phyloP scores from a whole-genome alignment of 1,140 invertebrate species.

The Tetraneura akinire region DNA sequence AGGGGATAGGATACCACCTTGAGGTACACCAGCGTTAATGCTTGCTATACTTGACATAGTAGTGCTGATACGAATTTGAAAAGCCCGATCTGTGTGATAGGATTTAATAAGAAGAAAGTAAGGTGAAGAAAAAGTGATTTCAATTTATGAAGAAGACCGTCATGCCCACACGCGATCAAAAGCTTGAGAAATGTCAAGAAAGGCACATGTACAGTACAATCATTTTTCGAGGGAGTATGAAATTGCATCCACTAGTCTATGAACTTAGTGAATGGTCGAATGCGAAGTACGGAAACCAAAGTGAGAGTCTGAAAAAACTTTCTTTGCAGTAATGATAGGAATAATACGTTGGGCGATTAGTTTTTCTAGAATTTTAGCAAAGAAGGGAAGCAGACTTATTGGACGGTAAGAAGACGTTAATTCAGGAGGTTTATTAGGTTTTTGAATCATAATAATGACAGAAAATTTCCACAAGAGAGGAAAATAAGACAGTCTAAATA shows the following conservation, averaged over 20 bases:
- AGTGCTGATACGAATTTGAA: background rate
- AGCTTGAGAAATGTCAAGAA: background rate
- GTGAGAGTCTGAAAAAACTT: background rate
- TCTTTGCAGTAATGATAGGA: background rate
- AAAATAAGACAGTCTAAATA: background rate
- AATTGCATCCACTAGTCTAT: background rate
- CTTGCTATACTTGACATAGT: background rate
- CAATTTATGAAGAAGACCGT: background rate
- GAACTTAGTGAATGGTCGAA: background rate
- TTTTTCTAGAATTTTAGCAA: background rate
- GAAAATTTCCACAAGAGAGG: background rate
- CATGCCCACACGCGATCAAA: background rate
- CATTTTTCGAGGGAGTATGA: background rate
- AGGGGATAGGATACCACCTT: background rate
- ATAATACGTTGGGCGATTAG: background rate
- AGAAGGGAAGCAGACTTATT: background rate
- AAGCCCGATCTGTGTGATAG: background rate
- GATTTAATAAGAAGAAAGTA: background rate
- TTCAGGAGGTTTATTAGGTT: background rate
- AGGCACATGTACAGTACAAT: no score
- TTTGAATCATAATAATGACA: background rate
- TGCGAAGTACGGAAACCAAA: constrained; percentile 15
- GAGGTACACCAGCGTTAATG: background rate
- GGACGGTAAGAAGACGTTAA: background rate
- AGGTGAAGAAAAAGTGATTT: background rate